Evolutionary conservation across 92 coral and sea anemone species (phyloP), one percentile per base, ranked within the genome.

Genomic region (Ricordea florida): DNA sequence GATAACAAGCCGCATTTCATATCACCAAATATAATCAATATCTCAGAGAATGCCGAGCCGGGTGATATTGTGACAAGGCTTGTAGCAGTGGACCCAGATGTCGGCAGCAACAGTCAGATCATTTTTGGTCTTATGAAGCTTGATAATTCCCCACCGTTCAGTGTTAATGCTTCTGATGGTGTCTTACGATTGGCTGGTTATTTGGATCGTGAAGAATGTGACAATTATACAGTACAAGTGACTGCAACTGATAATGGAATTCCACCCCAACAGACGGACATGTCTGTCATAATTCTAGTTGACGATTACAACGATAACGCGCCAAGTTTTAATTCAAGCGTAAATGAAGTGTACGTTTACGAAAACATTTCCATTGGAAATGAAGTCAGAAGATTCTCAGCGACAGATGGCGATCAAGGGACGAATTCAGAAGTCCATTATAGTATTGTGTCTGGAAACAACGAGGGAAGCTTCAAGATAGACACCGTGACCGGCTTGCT

Each of bases 301-400:
- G 99, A 92, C 58, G 99, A 96, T 49, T 90, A 49, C 52, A 96
- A 96, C 51, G 97, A 96, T 64, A 93, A 96, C 57, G 53, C 76
- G 6, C 99, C 99, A 22, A 80, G 51, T 31, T 96, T 96, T 40
- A 76, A 74, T 53, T 36, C 50, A 6, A 89, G 85, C 58, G 60
- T 77, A 15, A 62, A 66, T 46, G 51, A 40, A 46, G 81, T 89
- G 32, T 35, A 10, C 2, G 85, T 96, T 29, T 58, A 35, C 8
- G 99, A 96, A 72, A 86, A 96, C 63, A 74, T 79, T 52, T 53
- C 91, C 4, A 70, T 87, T 47, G 97, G 97, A 28, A 82, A 87
- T 30, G 70, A 74, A 17, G 67, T 96, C 47, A 51, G 83, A 13
- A 67, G 20, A 22, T 44, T 96, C 23, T 59, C 76, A 27, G 99